A percentile compares a stretch with the other conserved stretches of the same genome.
These are phyloP conservation scores for Pangasius mekongensis DNA, from an alignment of 2,797 vertebrate genomes.

Conservation along the genomic window DNA sequence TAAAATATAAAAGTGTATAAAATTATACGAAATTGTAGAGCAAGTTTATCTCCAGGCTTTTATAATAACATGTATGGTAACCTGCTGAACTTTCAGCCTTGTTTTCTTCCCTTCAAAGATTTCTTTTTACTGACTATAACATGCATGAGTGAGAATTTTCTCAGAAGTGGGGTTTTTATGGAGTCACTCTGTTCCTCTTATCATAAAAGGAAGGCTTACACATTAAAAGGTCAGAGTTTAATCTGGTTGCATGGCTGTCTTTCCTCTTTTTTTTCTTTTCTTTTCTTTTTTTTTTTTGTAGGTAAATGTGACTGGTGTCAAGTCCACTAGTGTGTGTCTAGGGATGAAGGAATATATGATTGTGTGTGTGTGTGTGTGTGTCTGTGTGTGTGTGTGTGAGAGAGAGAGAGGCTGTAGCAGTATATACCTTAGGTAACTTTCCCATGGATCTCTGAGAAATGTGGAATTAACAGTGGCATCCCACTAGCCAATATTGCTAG, in stretches of 20 bases:
- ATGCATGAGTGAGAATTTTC: neutral
- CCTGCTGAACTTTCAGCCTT: neutral
- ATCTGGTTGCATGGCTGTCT: slow-evolving; percentile 24
- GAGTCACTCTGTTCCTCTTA: neutral
- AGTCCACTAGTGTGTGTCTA: slow-evolving; percentile 19
- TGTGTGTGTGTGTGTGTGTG: neutral
- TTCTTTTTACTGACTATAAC: neutral
- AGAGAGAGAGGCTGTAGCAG: neutral
- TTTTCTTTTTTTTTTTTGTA: neutral
- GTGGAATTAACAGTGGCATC: neutral
- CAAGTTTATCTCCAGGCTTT: too few species aligned
- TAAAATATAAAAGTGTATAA: neutral
- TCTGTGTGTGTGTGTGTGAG: neutral
- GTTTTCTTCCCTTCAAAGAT: neutral
- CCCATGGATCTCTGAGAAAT: neutral
- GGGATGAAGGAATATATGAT: neutral
- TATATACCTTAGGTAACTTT: neutral
- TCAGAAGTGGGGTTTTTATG: neutral
- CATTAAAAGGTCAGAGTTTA: slow-evolving; percentile 32
- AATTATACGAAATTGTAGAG: neutral
- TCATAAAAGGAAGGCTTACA: neutral
- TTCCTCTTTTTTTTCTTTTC: neutral
- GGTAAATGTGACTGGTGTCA: slow-evolving; percentile 40
- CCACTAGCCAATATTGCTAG: neutral
- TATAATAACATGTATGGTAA: neutral